Conservation (phyloP, 2,797 vertebrate species). For the Urophycis tenuis region DNA sequence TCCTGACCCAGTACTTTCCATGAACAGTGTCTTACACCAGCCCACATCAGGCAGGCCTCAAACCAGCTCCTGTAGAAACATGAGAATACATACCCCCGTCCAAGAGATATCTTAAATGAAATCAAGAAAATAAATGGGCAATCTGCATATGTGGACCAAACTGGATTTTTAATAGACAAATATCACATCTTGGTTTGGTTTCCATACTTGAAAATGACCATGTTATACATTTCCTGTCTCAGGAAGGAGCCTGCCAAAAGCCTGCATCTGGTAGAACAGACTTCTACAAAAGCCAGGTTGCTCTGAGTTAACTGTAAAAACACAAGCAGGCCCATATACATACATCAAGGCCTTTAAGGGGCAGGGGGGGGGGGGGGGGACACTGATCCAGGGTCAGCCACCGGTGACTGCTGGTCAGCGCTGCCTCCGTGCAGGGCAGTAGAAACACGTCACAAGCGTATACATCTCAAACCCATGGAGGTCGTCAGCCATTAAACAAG, state of each 20-base stretch:
- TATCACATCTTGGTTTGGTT: conserved; percentile 7
- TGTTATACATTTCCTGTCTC: not conserved
- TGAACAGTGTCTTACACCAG: not conserved
- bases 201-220: not conserved
- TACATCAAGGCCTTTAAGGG: conserved; percentile 28
- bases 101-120: not conserved
- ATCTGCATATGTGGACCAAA: conserved; percentile 18
- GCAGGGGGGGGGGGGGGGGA: too few relatives aligned
- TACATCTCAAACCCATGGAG: not conserved
- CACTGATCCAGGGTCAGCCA: not conserved
- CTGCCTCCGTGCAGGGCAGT: not conserved
- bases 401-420: not conserved
- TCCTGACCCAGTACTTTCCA: conserved; percentile 21
- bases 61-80: not conserved
- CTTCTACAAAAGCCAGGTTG: conserved; percentile 26
- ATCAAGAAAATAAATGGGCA: not conserved
- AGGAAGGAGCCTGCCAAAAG: conserved; percentile 33
- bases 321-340: conserved; percentile 38
- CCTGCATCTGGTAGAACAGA: conserved; percentile 44
- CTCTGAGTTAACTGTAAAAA: conserved; percentile 45
- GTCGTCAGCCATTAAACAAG: not conserved
- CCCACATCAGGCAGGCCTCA: not conserved
- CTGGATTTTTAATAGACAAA: conserved; percentile 58
- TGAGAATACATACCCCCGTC: not conserved
- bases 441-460: not conserved